Base-by-base conservation (phyloP, 2,888 invertebrate genomes). In the Lasioglossum morio region DNA sequence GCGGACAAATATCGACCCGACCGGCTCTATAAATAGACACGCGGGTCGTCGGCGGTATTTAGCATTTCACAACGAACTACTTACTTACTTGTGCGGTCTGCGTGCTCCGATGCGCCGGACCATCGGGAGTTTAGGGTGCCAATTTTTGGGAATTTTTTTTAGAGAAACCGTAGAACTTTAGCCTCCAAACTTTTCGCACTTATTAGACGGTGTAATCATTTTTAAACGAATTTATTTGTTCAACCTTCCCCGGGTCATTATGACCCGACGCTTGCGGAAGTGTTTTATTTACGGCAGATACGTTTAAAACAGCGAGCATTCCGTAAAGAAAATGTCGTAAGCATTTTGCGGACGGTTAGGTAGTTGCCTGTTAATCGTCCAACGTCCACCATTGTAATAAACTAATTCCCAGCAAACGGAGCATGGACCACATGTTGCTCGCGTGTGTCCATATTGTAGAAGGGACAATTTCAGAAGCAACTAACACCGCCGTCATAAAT, bases 21-120 rank as follows among this genome's bases (percentile, higher is more conserved):
- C 63, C 82, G 75, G 23, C 72, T 90, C 92, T 93, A 92, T 93
- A 93, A 93, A 93, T 93, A 93, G 93, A 89, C 84, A 77, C 87
- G 81, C 87, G 84, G 88, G 72, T 90, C 88, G 90, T 90, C 87
- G 88, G 78, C 84, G 91, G 90, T 93, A 93, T 93, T 93, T 93
- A 92, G 88, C 91, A 91, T 93, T 92, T 92, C 90, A 86, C 91
- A 86, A 90, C 84, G 87, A 92, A 92, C 87, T 89, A 89, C 88
- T 79, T 83, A 74, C 74, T 43, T 19, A 57, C 57, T 63, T 72
- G 78, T 87, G 80, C 75, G 73, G 82, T 60, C 85, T 84, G 79
- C 87, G 84, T 84, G 80, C 79, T 81, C 60, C 79, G 46, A 72
- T 66, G 66, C 66, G 8, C 34, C 60, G 60, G 27, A 53, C 60